Evolutionary conservation across 2,888 invertebrate species (phyloP).

Genomic region (Oscheius onirici): DNA sequence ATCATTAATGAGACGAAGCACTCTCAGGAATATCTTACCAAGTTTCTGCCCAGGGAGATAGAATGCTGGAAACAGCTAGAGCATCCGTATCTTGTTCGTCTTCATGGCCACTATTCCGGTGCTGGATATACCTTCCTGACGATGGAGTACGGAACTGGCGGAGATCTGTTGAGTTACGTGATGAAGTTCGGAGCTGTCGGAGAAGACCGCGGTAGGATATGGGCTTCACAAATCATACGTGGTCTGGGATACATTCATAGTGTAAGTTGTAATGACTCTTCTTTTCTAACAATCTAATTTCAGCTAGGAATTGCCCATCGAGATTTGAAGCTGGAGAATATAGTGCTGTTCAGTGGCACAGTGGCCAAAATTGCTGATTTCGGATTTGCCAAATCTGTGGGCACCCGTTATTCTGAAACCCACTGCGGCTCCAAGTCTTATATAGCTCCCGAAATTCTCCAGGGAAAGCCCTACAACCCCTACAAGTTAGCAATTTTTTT

Average conservation of each 20-base stretch:
- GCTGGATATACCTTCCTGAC: slow-evolving; percentile 71
- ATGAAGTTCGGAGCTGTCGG: slow-evolving; percentile 73
- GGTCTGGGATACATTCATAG: slow-evolving; percentile 73
- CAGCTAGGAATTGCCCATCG: slow-evolving; percentile 73
- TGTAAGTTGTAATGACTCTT: no score
- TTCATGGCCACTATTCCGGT: slow-evolving; percentile 49
- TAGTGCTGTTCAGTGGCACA: slow-evolving; percentile 72
- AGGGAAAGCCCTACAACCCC: slow-evolving; percentile 73
- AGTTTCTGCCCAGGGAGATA: slow-evolving; percentile 64
- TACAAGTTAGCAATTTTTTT: slow-evolving; percentile 72
- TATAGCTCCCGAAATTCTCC: slow-evolving; percentile 72
- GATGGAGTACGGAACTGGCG: slow-evolving; percentile 73
- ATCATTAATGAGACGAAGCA: slow-evolving; percentile 51
- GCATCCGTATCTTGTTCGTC: slow-evolving; percentile 44
- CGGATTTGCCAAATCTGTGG: slow-evolving; percentile 72
- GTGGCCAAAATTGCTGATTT: slow-evolving; percentile 74
- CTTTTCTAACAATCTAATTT: no score
- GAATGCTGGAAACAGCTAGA: slow-evolving; percentile 58
- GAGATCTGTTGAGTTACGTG: slow-evolving; percentile 73
- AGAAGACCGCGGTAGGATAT: slow-evolving; percentile 71
- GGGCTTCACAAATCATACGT: slow-evolving; percentile 72
- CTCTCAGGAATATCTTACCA: slow-evolving; percentile 54
- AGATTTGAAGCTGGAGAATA: slow-evolving; percentile 75
- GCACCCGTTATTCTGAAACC: slow-evolving; percentile 69
- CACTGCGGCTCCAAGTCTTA: slow-evolving; percentile 75